phyloP scores from a whole-genome alignment of 2,888 invertebrate species.

The Diadegma fenestrale region DNA sequence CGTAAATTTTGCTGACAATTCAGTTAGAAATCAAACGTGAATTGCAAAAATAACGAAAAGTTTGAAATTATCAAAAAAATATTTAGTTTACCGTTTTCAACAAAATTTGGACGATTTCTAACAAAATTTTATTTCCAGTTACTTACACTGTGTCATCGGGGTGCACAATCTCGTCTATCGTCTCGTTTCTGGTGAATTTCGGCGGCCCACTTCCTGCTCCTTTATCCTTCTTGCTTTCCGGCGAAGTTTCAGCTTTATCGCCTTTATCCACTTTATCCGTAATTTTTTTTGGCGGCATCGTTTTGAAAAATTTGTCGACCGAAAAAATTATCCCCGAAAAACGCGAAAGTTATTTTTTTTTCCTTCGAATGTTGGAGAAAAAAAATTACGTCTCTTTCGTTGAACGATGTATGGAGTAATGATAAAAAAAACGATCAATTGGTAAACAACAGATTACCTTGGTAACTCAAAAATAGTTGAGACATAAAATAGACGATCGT shows the following conservation, averaged over 20 bases:
- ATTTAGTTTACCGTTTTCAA: no score
- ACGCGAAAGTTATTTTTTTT: neutral
- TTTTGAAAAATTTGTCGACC: neutral
- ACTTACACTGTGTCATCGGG: slow-evolving; percentile 30
- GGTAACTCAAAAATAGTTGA: slow-evolving; percentile 31
- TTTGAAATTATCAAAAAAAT: no score
- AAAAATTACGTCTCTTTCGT: slow-evolving; percentile 8
- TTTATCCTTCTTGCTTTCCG: neutral
- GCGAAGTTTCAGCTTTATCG: neutral
- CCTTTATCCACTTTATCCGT: neutral
- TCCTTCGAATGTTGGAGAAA: neutral
- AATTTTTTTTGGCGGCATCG: slow-evolving; percentile 21
- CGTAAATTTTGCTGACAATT: no score
- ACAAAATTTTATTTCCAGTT: no score
- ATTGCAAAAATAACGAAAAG: no score
- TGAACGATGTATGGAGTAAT: slow-evolving; percentile 15
- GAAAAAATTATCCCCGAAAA: slow-evolving; percentile 11
- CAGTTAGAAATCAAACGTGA: no score
- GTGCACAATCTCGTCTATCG: slow-evolving; percentile 11
- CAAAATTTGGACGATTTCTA: neutral
- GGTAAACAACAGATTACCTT: neutral
- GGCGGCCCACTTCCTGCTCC: neutral
- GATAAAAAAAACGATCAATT: slow-evolving; percentile 6
- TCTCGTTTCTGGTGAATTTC: slow-evolving; percentile 23
- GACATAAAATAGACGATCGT: neutral